Base-by-base conservation (phyloP, 2,888 invertebrate species). In the Omphaloscelis lunosa region DNA sequence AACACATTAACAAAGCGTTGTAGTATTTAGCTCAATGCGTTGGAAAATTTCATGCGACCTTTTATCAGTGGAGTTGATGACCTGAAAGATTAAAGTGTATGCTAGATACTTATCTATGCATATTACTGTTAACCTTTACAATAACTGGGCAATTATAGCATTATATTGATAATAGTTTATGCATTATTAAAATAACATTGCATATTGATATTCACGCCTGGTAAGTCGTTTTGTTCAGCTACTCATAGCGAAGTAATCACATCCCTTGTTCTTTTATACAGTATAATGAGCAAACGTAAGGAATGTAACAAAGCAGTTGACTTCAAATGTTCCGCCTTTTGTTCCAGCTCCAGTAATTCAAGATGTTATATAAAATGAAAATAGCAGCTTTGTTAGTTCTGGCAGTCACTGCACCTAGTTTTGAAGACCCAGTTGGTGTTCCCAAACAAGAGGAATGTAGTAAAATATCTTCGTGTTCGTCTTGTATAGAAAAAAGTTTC, bases 401-500 rank as follows among this genome's bases (percentile, higher is more conserved):
- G 41, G 72, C 80, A 48, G 20, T 78, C 8, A 53, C 82, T 65
- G 59, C 80, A 34, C 70, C 71, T 58, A 85, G 80, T 80, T 72
- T 80, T 1, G 78, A 67, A 59, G 72, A 80, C 17, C 70, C 77
- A 23, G 78, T 83, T 8, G 61, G 72, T 59, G 83, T 89, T 45
- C 34, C 74, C 8, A 85, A 89, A 77, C 79, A 89, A 65, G 82
- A 90, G 20, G 88, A 88, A 59, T 93, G 93, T 77, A 82, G 56
- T 29, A 80, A 83, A 48, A 86, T 91, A 75, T 80, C 87, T 15
- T 94, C 95, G 11, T 95, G 95, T 80, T 88, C 92, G 0, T 87
- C 91, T 8, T 95, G 95, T 74, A 89, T 95, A 76, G 82, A 88
- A 23, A 91, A 92, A 76, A 92, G 86, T 77, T 88, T 84, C 68